phyloP scores from a whole-genome alignment of 2,888 invertebrate genomes.

The Papilio demoleus region DNA sequence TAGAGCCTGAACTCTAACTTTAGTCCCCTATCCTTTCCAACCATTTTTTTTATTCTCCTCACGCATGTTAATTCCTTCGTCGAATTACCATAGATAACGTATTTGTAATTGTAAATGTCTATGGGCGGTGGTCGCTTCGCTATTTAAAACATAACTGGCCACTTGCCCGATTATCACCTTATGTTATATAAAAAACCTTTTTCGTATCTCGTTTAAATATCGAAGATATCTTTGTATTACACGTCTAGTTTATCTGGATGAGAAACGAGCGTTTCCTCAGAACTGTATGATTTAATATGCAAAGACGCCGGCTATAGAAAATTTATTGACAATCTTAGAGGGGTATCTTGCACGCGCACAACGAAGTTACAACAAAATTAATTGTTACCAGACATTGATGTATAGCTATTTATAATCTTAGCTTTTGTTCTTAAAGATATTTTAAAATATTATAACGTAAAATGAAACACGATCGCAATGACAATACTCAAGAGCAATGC shows the following conservation, averaged over 20 bases:
- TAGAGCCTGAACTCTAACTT: too few relatives aligned
- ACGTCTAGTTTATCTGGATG: conserved; percentile 40
- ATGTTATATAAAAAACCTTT: not conserved
- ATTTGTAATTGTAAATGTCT: too few relatives aligned
- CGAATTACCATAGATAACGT: too few relatives aligned
- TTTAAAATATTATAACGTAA: too few relatives aligned
- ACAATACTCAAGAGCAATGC: too few relatives aligned
- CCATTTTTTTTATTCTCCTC: too few relatives aligned
- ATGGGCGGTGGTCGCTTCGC: too few relatives aligned
- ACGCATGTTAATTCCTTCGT: too few relatives aligned
- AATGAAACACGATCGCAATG: too few relatives aligned
- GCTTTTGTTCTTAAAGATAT: not conserved
- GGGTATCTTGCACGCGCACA: conserved; percentile 34
- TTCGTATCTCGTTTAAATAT: not conserved
- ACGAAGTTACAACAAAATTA: conserved; percentile 37
- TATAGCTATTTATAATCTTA: conserved; percentile 14
- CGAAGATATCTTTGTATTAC: not conserved
- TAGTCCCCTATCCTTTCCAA: too few relatives aligned
- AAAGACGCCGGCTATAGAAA: conserved; percentile 44
- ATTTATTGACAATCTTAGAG: conserved; percentile 45
- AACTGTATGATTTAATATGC: conserved; percentile 46
- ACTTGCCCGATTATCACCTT: too few relatives aligned
- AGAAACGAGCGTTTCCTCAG: conserved; percentile 37
- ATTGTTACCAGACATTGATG: conserved; percentile 30
- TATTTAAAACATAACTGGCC: too few relatives aligned